Evolutionary conservation across 2,113 vertebrate species (phyloP), one percentile per base, ranked within the genome.

Genomic region (Morone saxatilis): DNA sequence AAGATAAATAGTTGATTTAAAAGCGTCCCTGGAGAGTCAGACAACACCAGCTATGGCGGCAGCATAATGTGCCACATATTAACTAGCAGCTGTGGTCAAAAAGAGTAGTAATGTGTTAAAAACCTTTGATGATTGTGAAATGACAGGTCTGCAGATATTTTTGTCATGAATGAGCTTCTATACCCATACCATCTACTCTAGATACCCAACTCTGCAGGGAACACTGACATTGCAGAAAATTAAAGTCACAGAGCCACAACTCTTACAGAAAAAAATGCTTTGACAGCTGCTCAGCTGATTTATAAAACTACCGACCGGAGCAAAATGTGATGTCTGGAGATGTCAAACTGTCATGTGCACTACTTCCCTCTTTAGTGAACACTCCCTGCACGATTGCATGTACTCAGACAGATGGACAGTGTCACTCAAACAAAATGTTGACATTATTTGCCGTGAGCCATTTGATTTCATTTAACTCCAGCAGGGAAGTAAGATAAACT

Each of bases 241-340:
- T 1, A 17, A 3, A 0, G 6, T 19, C 45, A n/a, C 54, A 25
- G 3, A 48, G 41, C 8, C 11, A 6, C 22, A 36, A 60, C 65
- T 76, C 67, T 57, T 69, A 16, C 62, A 12, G 70, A 60, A 59
- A 61, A 59, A 14, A 47, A 0, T 50, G 65, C 54, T 68, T 63
- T 19, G 70, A 84, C 68, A 65, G 56, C 78, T 88, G 69, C 66
- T 76, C 76, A 85, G 61, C 40, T 20, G 0, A 31, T 73, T 66
- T 75, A 16, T 71, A 40, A 77, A 83, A 41, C 22, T 8, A 68
- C 13, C 4, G 38, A 78, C 20, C 4, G 43, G 41, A 80, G 38
- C 54, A 41, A 60, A 77, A 65, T 0, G 19, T 67, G 82, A 81
- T 0, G 10, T 62, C 65, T 83, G 60, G 50, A 74, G 80, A 84